These are phyloP conservation scores for Ochropleura plecta DNA, from an alignment of 2,888 invertebrate species.

Conservation along the genomic window DNA sequence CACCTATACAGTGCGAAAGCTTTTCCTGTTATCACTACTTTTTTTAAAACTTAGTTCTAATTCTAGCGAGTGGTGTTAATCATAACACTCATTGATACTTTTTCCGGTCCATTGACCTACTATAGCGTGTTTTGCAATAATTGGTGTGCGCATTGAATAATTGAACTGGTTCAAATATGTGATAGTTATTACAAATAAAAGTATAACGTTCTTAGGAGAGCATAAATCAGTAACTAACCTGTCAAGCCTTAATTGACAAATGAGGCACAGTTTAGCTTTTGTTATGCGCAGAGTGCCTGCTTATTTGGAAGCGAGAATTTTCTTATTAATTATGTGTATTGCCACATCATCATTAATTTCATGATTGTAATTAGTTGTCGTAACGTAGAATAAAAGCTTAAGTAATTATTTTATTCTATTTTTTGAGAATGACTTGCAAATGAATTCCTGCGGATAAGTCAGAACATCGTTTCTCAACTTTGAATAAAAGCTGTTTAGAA, in stretches of 20 bases:
- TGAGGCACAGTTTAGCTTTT: background rate
- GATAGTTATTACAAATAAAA: constrained; percentile 11
- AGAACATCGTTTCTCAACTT: background rate
- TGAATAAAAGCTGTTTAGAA: background rate
- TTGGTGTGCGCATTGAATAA: background rate
- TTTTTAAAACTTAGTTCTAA: background rate
- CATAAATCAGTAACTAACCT: constrained; percentile 6
- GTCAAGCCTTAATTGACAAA: background rate
- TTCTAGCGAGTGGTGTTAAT: background rate
- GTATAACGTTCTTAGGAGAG: background rate
- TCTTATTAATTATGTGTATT: background rate
- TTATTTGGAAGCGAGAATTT: background rate
- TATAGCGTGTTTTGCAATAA: constrained; percentile 20
- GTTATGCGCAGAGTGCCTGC: background rate
- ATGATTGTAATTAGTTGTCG: background rate
- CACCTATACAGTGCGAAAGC: background rate
- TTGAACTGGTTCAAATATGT: constrained; percentile 11
- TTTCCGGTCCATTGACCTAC: constrained; percentile 8
- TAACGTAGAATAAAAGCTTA: background rate
- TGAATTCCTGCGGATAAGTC: too few species aligned
- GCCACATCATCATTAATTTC: background rate
- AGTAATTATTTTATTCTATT: background rate
- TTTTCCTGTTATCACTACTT: background rate
- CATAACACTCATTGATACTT: constrained; percentile 7
- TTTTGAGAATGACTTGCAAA: background rate